phyloP scores from a whole-genome alignment of 2,113 vertebrate species.

The Chinchilla lanigera region DNA sequence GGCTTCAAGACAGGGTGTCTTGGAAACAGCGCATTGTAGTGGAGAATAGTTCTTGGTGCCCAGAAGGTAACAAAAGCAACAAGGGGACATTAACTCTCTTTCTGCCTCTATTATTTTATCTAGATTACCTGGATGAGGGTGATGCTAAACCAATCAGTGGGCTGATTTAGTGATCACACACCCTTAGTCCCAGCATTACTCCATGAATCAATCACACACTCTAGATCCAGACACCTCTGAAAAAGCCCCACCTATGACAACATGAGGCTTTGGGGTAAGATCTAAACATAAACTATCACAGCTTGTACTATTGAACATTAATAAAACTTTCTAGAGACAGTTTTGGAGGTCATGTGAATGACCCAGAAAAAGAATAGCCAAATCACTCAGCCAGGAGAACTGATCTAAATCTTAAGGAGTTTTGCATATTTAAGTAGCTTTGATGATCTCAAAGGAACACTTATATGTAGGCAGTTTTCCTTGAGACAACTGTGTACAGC shows the following conservation, averaged over 20 bases:
- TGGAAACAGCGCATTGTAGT: not conserved
- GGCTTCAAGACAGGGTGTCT: not conserved
- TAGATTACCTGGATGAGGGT: not conserved
- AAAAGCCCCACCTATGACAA: not conserved
- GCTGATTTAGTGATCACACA: too few relatives aligned
- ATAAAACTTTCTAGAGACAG: slow-evolving; percentile 1
- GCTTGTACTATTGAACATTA: slow-evolving; percentile 23
- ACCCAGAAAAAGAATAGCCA: slow-evolving; percentile 16
- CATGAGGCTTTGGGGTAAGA: not conserved
- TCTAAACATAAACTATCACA: not conserved
- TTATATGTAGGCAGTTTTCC: not conserved
- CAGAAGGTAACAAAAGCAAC: too few relatives aligned
- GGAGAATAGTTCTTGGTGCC: not conserved
- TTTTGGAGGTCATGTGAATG: slow-evolving; percentile 32
- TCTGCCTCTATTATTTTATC: not conserved
- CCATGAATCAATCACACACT: not conserved
- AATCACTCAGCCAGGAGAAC: not conserved
- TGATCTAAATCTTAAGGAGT: not conserved
- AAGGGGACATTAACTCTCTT: not conserved
- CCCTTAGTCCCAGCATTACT: not conserved
- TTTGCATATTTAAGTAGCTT: slow-evolving; percentile 1
- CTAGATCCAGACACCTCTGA: not conserved
- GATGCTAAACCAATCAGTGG: not conserved
- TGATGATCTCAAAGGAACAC: not conserved
- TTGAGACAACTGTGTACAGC: not conserved